These are phyloP conservation scores for Huso huso DNA, from an alignment of 2,797 vertebrate species.

Conservation along the genomic window DNA sequence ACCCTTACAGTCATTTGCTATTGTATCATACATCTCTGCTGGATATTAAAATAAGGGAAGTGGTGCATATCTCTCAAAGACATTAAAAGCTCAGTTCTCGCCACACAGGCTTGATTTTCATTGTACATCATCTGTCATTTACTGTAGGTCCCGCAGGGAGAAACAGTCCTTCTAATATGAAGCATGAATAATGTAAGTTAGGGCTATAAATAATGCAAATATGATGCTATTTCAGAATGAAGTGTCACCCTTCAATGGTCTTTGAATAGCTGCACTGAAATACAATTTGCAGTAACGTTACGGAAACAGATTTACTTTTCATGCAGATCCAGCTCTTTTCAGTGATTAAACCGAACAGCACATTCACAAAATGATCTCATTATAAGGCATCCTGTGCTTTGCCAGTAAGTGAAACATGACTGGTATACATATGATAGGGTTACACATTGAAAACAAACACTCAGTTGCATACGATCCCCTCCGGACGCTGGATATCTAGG, in stretches of 20 bases:
- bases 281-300: constrained; percentile 37
- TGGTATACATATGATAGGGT: background rate
- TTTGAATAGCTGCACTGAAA: constrained; percentile 67
- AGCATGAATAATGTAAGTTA: constrained; percentile 62
- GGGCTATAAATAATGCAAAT: constrained; percentile 72
- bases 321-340: constrained; percentile 52
- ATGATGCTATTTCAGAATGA: constrained; percentile 54
- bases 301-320: constrained; percentile 44
- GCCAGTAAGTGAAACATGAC: background rate
- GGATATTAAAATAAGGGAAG: no score
- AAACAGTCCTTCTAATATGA: constrained; percentile 35
- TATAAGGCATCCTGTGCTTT: background rate
- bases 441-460: background rate
- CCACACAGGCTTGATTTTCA: no score
- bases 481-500: no score
- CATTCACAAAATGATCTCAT: constrained; percentile 32
- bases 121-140: constrained; percentile 47
- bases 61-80: no score
- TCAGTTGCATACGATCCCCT: no score
- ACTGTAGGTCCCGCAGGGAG: constrained; percentile 34
- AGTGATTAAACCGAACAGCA: constrained; percentile 26
- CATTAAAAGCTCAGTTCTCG: no score
- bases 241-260: constrained; percentile 58
- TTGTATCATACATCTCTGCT: no score
- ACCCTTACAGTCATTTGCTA: no score